Evolutionary conservation across 1,140 invertebrate species (phyloP).

Genomic region (Trichomalopsis sarcophagae): DNA sequence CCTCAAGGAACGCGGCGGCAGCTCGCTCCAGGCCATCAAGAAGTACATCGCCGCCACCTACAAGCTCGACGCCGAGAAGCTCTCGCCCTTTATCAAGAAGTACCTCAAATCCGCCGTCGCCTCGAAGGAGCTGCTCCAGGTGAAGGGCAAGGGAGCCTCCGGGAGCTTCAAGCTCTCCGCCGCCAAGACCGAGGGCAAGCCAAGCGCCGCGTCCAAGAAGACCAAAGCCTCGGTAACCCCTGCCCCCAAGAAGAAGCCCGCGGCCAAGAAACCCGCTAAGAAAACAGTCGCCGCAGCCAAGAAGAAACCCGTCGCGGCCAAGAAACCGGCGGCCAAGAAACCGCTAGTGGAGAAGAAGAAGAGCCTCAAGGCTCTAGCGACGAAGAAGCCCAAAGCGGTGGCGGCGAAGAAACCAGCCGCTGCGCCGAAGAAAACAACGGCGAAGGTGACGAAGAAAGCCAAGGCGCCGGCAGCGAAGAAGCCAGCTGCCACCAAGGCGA

Average conservation of each 20-base stretch:
- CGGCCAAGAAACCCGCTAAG: background rate
- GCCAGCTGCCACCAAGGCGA: background rate
- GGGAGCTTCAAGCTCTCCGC: conserved; percentile 77
- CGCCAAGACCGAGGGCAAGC: conserved; percentile 52
- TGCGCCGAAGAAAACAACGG: background rate
- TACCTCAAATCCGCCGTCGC: conserved; percentile 77
- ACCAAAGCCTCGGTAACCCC: background rate
- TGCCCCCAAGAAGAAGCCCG: conserved; percentile 30
- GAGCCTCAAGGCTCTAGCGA: background rate
- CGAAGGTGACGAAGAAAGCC: background rate
- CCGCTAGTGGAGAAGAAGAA: conserved; percentile 19
- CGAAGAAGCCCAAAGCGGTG: conserved; percentile 10
- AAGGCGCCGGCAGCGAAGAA: background rate
- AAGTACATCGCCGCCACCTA: conserved; percentile 79
- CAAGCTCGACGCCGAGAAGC: conserved; percentile 77
- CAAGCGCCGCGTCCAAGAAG: background rate
- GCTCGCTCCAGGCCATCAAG: conserved; percentile 79
- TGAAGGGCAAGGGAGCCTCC: conserved; percentile 79
- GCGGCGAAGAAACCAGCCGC: background rate
- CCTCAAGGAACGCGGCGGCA: conserved; percentile 78
- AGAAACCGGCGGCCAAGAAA: conserved; percentile 40
- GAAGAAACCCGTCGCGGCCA: background rate
- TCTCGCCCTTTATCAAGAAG: conserved; percentile 79
- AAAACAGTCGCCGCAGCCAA: background rate
- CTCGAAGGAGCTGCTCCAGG: conserved; percentile 76